Evolutionary conservation across 2,888 invertebrate genomes (phyloP), one percentile per base, ranked within the genome.

Genomic region (Andrena marginata): DNA sequence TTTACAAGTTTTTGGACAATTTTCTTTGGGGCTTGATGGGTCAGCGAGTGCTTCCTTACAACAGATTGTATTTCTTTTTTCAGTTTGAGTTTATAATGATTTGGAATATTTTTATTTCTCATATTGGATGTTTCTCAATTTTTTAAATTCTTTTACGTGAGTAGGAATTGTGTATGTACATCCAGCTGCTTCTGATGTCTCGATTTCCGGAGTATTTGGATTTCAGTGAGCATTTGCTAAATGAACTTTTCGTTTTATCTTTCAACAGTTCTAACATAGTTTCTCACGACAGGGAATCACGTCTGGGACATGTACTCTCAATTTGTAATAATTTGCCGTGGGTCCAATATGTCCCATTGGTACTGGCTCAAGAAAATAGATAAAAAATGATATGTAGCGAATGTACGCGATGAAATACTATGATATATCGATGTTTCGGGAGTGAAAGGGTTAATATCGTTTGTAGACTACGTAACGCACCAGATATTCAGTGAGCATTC

Each of bases 301-400:
- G 35, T 67, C 6, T 29, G 51, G 54, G 42, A 54, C 33, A 29
- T 60, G 73, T 63, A 65, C 29, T 62, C 69, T 75, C 26, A 26
- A 31, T 75, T 80, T 67, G 42, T 62, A 75, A 35, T 78, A 56
- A 74, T 70, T 68, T 62, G n/a, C 74, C 67, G 13, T 63, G 63
- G 70, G 33, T 80, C 31, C 42, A 33, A 63, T 29, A 71, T 48
- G 56, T 31, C 74, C 71, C 80, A 80, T 71, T 49, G 82, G 82
- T 71, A 67, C 60, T 62, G 67, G 80, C 76, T 82, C 82, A 80
- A 80, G 7, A 23, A 63, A 67, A 49, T 62, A 71, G 42, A 13
- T 16, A 5, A 13, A 33, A 62, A 49, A n/a, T 63, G 13, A 65
- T 56, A 23, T 13, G 10, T n/a, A 49, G 35, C 48, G 48, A 63